Base-by-base conservation (phyloP, 2,888 invertebrate species). In the Labia minor region DNA sequence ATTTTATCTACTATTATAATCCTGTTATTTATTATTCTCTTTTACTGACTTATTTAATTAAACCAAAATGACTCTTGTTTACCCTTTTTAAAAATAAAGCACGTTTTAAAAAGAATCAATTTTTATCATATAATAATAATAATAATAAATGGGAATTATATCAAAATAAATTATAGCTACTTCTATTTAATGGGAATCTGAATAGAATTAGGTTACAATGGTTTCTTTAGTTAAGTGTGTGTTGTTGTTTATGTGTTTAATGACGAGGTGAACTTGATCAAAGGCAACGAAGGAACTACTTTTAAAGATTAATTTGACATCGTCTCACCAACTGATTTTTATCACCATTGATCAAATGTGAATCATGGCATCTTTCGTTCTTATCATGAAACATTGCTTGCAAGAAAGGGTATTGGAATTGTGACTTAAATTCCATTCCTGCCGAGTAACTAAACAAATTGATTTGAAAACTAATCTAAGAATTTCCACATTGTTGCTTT, bases 401-500 rank as follows among this genome's bases (percentile, higher is more conserved):
- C 49, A 14, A 49, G 33, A 33, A 33, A 8, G 49, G n/a, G 49
- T 4, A 49, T 49, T 49, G 49, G 4, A 49, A 49, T 2, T 49
- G 49, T 2, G 49, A 49, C 49, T 49, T 4, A 49, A 49, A 49
- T 49, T 49, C 49, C 49, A 49, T 49, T 49, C 49, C 4, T 49
- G 49, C 49, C 49, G 49, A 14, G 3, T 49, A 49, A 49, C 49
- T 49, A 49, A 49, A 49, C 49, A 49, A 49, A 49, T 4, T 49
- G 49, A 49, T 49, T 49, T 49, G 49, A 49, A 49, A 49, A 49
- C 49, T 49, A 49, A 49, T 49, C 49, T 10, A 49, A 49, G 49
- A 49, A 49, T 49, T 49, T 49, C 49, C 49, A 49, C 49, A 49
- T 49, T 49, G 49, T 49, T 49, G 49, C 49, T 49, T 49, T 49